Base-by-base conservation (phyloP, 2,113 vertebrate genomes). In the Coptodon rendalli region DNA sequence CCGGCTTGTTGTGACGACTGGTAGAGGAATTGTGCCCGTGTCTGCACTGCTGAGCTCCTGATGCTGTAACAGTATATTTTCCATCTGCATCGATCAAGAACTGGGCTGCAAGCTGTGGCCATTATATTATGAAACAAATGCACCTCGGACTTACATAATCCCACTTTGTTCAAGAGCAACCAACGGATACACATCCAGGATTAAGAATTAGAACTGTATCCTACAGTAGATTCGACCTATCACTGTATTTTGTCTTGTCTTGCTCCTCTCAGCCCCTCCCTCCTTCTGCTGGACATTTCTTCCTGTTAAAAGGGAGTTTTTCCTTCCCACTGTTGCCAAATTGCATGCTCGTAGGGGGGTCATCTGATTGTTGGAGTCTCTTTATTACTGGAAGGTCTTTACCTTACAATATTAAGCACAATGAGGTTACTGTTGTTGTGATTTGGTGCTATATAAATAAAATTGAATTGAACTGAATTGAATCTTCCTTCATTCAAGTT, bases 1-100 rank as follows among this genome's bases (percentile, higher is more conserved):
- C 84, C 24, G 43, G 88, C 82, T 85, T 85, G 73, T 90, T 86
- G 85, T 63, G 86, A 87, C 38, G 81, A 84, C 76, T 38, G 80
- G 36, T 24, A 85, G 85, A 91, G 90, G 50, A 83, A 91, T 86
- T 85, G 52, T 40, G 53, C 50, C 80, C 11, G 40, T 31, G 71
- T 87, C 81, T 61, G 31, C 27, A 9, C 53, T 7, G 36, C 80
- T 12, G 53, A 90, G 87, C 31, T 48, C 82, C 81, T 24, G 59
- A 85, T 16, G 13, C 40, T 56, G 4, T 63, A 68, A 45, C 79
- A 13, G 56, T 79, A 50, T 5, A 12, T 45, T 45, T 53, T 56
- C 19, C 36, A 19, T 86, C 29, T 63, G 31, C 1, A 82, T 92
- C 10, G 68, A 92, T 89, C 73, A 24, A 76, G 59, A 45, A 11